A percentile compares a stretch with the other conserved stretches of the same genome.
These are phyloP conservation scores for Rhinopithecus roxellana DNA, from an alignment of 2,113 vertebrate genomes.

Conservation along the genomic window DNA sequence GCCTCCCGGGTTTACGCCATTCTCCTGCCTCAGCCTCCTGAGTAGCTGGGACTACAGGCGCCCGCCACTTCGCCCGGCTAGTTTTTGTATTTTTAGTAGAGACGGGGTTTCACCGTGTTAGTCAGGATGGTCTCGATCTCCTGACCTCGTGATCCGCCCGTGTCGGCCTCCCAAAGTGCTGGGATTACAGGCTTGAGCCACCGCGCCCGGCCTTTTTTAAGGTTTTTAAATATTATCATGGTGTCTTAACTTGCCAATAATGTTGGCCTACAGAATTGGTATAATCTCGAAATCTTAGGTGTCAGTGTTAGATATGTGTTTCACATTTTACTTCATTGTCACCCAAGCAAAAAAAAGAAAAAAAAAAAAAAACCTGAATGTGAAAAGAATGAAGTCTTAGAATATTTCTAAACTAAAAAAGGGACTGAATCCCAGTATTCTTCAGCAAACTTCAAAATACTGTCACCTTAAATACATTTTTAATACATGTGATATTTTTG, in stretches of 20 bases:
- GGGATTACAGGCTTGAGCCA: too few species aligned
- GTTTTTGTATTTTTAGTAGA: too few species aligned
- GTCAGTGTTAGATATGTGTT: neutral
- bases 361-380: neutral
- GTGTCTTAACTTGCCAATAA: conserved; percentile 1
- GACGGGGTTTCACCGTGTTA: too few species aligned
- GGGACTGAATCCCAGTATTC: neutral
- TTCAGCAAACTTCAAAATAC: neutral
- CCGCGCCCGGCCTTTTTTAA: neutral
- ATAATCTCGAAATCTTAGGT: conserved; percentile 22
- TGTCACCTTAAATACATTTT: neutral
- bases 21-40: too few species aligned
- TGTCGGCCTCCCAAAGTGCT: too few species aligned
- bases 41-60: too few species aligned
- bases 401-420: neutral
- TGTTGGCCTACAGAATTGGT: neutral
- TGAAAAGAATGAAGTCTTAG: neutral
- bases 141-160: too few species aligned
- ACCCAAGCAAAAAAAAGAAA: neutral
- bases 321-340: neutral
- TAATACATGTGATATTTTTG: neutral
- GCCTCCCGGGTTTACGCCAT: too few species aligned
- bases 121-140: too few species aligned
- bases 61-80: too few species aligned
- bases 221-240: neutral